Base-by-base conservation (phyloP, 2,888 invertebrate species). In the Tyria jacobaeae region DNA sequence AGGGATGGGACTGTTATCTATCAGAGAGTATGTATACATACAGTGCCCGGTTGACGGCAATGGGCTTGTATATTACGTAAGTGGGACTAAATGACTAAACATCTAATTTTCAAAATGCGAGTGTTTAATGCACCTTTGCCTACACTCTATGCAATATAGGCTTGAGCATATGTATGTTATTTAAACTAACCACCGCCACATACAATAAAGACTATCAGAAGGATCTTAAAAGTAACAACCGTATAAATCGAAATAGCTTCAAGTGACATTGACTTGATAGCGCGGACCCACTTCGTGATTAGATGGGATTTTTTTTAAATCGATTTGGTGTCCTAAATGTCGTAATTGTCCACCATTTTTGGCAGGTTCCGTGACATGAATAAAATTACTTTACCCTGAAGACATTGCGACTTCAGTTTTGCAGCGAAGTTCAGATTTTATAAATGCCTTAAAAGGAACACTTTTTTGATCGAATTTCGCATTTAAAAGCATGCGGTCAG, bases 351-450 rank as follows among this genome's bases (percentile, higher is more conserved):
- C 60, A 65, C 73, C 71, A 73, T 78, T 81, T 81, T 80, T 65
- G 75, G 70, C 62, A 62, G 68, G 41, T 72, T 66, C 62, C 85
- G 83, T 81, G 81, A 73, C 61, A 47, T 56, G 82, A 86, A 85
- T 86, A 79, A 76, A 80, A 82, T 85, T 81, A 84, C 72, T 63
- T 66, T 62, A 57, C 48, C 49, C 58, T 35, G 31, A 68, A 66
- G 54, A 51, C 62, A 62, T 24, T 14, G 62, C 58, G 59, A 24
- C 62, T 73, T 70, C 71, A 66, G 61, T 78, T 81, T 75, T 75
- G 75, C 75, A 80, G 75, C 74, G 73, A 65, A 68, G 53, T 68
- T 59, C 71, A 81, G 79, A 84, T 79, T 80, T 73, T 70, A 71
- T 68, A 70, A 76, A 78, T 62, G 70, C 79, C 81, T 79, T 74